Percentiles rank a stretch among this genome's conserved stretches.
Evolutionary conservation across 2,113 vertebrate species (phyloP).

Genomic region (Pachypanchax playfairii): DNA sequence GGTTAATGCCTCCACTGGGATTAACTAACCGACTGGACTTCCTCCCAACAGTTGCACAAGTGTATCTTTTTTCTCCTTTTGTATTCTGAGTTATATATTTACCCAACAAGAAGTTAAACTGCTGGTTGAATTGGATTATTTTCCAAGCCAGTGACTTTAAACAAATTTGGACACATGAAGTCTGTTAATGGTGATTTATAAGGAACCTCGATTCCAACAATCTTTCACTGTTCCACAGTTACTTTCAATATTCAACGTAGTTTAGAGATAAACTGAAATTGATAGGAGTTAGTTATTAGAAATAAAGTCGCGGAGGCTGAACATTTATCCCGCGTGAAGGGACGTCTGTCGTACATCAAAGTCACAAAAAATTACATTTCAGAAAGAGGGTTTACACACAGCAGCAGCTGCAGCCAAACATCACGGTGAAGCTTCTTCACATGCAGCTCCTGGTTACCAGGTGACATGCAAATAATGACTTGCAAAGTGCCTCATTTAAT

Average conservation of each 20-base stretch:
- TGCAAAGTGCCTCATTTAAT: not conserved
- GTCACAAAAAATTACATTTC: constrained; percentile 1
- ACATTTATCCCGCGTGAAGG: not conserved
- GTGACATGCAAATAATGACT: too few species aligned
- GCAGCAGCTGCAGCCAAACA: too few species aligned
- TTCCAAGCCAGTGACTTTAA: not conserved
- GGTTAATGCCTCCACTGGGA: constrained; percentile 19
- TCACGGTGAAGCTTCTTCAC: too few species aligned
- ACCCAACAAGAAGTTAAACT: constrained; percentile 28
- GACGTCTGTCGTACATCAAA: not conserved
- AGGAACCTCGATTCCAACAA: constrained; percentile 1
- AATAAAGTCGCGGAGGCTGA: too few species aligned
- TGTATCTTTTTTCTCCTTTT: not conserved
- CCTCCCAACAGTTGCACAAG: constrained; percentile 14
- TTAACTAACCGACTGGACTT: constrained; percentile 7
- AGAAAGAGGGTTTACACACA: too few species aligned
- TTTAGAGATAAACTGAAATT: not conserved
- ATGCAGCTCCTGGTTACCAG: too few species aligned
- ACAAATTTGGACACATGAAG: not conserved
- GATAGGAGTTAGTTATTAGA: not conserved
- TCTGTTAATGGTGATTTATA: not conserved
- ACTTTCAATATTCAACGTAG: not conserved
- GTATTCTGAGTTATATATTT: not conserved
- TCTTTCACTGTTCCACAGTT: not conserved
- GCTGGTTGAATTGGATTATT: not conserved